phyloP scores from a whole-genome alignment of 2,113 vertebrate genomes.

The Ceyx melanurus region DNA sequence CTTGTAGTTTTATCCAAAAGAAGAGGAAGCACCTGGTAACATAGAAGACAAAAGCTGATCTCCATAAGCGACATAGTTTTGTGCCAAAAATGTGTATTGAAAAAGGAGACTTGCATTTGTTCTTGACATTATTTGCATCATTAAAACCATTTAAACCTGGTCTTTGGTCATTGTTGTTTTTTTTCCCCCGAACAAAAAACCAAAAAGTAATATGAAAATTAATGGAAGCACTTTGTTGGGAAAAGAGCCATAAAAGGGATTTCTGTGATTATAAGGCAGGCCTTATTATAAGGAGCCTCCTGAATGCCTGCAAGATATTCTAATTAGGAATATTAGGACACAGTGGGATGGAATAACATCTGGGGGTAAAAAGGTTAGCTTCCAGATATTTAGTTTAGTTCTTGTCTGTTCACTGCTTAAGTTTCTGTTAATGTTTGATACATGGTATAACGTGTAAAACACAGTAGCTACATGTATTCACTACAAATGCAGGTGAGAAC shows the following conservation, averaged over 20 bases:
- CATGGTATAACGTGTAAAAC: rapidly evolving
- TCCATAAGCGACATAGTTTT: neutral
- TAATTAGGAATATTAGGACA: neutral
- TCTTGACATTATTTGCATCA: neutral
- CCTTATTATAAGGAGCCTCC: neutral
- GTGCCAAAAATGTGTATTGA: neutral
- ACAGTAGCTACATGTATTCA: rapidly evolving
- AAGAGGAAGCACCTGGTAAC: slow-evolving; percentile 45
- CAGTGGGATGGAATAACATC: neutral
- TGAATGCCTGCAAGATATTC: neutral
- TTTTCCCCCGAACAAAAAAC: neutral
- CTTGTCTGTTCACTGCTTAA: rapidly evolving
- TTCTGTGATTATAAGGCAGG: neutral
- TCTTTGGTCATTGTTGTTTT: neutral
- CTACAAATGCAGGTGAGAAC: neutral
- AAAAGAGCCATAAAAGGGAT: neutral
- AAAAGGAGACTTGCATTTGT: neutral
- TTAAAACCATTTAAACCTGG: neutral
- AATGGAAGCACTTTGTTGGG: neutral
- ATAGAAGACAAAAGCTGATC: neutral
- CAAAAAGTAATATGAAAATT: neutral
- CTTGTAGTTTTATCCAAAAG: slow-evolving; percentile 12
- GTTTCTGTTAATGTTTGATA: neutral
- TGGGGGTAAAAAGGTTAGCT: neutral
- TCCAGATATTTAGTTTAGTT: neutral